These are phyloP conservation scores for Entelurus aequoreus DNA, from an alignment of 2,113 vertebrate species.

Conservation along the genomic window DNA sequence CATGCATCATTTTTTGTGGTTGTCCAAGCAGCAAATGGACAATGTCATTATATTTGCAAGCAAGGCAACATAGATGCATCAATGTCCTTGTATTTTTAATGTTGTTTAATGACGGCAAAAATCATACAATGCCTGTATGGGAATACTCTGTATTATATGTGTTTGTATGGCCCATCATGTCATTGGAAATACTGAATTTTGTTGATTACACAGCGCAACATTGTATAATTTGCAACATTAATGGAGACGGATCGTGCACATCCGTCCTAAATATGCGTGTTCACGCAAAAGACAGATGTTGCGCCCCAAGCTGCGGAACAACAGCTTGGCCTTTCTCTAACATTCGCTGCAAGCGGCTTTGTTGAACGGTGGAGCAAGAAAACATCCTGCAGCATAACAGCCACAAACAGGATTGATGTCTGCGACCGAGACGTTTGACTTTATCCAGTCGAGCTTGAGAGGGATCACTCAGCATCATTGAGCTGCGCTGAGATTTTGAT, in stretches of 20 bases:
- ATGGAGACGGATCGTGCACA: conserved; percentile 29
- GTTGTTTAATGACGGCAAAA: neutral
- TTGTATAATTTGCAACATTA: conserved; percentile 8
- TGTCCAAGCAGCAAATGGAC: conserved; percentile 59
- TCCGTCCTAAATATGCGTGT: conserved; percentile 49
- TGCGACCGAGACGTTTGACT: conserved; percentile 58
- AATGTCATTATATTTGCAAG: conserved; percentile 33
- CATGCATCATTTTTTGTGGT: conserved; percentile 57
- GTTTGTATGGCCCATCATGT: conserved; percentile 4
- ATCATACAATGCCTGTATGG: neutral
- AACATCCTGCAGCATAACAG: conserved; percentile 61
- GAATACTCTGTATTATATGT: neutral
- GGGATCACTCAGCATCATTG: conserved; percentile 65
- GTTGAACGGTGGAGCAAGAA: conserved; percentile 57
- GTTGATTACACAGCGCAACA: neutral
- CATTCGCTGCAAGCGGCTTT: conserved; percentile 38
- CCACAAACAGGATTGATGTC: conserved; percentile 71
- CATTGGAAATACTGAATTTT: neutral
- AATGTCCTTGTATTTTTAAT: neutral
- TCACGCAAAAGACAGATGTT: conserved; percentile 51
- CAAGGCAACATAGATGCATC: neutral
- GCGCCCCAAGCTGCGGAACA: conserved; percentile 47
- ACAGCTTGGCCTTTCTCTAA: conserved; percentile 50
- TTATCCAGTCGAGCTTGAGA: conserved; percentile 65
- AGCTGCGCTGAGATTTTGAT: conserved; percentile 54